Evolutionary conservation across 2,797 vertebrate genomes (phyloP).

Genomic region (Diplodus puntazzo): DNA sequence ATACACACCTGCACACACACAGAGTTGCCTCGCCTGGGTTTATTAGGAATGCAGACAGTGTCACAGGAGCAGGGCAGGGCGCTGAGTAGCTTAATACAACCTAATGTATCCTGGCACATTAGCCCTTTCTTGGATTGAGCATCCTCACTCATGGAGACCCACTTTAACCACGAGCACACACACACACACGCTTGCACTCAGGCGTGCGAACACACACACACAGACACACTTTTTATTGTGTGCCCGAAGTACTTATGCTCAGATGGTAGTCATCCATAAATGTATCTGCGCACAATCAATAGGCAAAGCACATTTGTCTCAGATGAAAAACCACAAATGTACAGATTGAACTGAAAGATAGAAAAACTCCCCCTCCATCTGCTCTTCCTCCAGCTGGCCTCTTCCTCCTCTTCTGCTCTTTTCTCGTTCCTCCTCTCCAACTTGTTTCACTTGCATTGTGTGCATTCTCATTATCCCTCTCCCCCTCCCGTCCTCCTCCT

Average conservation of each 20-base stretch:
- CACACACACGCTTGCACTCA: constrained; percentile 8
- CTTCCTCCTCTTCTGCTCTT: constrained; percentile 41
- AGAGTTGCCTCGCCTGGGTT: constrained; percentile 19
- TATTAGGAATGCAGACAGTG: constrained; percentile 76
- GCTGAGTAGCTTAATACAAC: constrained; percentile 72
- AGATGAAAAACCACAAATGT: constrained; percentile 59
- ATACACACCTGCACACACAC: constrained; percentile 31
- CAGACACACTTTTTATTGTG: constrained; percentile 17
- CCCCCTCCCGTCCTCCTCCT: constrained; percentile 10
- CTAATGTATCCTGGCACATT: constrained; percentile 79
- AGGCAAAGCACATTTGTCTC: constrained; percentile 66
- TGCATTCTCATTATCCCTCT: constrained; percentile 63
- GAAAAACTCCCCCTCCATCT: constrained; percentile 66
- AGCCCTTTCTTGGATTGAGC: constrained; percentile 66
- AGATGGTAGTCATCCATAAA: constrained; percentile 65
- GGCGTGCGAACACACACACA: constrained; percentile 6
- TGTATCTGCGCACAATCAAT: constrained; percentile 65
- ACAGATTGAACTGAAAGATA: constrained; percentile 66
- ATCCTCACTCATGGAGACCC: constrained; percentile 60
- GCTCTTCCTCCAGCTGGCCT: constrained; percentile 59
- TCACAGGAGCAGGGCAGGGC: constrained; percentile 72
- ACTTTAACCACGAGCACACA: constrained; percentile 43
- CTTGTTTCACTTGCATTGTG: constrained; percentile 36
- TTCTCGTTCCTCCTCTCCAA: constrained; percentile 30
- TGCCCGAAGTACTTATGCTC: constrained; percentile 47